Base-by-base conservation (phyloP, 2,797 vertebrate species). In the Characodon lateralis region DNA sequence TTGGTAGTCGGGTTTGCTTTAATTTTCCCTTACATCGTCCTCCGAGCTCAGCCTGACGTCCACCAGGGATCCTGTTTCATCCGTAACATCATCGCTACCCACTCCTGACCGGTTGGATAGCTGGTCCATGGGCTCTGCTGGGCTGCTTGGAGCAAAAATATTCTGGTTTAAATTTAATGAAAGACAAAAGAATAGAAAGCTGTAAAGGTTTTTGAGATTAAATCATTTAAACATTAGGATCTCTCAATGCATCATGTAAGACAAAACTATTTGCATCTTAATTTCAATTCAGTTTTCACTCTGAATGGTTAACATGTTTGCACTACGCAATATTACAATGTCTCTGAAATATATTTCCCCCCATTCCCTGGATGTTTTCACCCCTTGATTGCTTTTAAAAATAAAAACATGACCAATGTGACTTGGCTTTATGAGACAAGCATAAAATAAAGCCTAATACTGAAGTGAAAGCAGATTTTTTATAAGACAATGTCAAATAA, bases 71-170 rank as follows among this genome's bases (percentile, higher is more conserved):
- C 76, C 10, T 0, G 77, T 83, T 70, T 95, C 95, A 39, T 94
- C 92, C 6, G 92, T 80, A 22, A 88, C 51, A 8, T 95, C 91
- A 71, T 94, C 94, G 63, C 73, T 88, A 50, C 76, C 93, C 79
- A 86, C 71, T 24, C 66, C 88, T 18, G 90, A 85, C 79, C 73
- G 88, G 80, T 63, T 90, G 7, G 89, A 88, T 28, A 81, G 31
- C 82, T 91, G 91, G 74, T 94, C 93, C 94, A 95, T 94, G 68
- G 84, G 78, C 48, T 88, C 89, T 71, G 71, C 71, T 81, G 78
- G 28, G 6, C 72, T 87, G 79, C 48, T 83, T 7, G 5, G 56
- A 74, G 6, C 22, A 1, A 58, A 80, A 50, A 58, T 53, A 76
- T 13, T 26, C 22, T 65, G 14, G 8, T 63, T 71, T 50, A 59